These are phyloP conservation scores for Hoplodrina ambigua DNA, from an alignment of 2,888 invertebrate species.

Conservation along the genomic window DNA sequence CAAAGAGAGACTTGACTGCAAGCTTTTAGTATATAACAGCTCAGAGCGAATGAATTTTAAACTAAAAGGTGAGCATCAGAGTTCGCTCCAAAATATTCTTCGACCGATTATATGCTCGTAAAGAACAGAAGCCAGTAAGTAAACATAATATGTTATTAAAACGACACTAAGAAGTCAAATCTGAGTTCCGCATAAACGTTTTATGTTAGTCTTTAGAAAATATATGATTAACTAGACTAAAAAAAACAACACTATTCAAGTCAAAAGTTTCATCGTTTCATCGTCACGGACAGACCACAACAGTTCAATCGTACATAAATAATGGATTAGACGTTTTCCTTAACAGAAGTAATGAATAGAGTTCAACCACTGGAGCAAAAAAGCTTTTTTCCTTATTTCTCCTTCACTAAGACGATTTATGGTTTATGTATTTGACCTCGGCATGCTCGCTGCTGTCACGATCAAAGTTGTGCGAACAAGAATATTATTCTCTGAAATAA, in stretches of 20 bases:
- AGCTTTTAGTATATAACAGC: constrained; percentile 33
- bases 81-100: constrained; percentile 29
- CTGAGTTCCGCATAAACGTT: not conserved
- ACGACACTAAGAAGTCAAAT: constrained; percentile 13
- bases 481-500: constrained; percentile 74
- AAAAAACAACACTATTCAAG: constrained; percentile 26
- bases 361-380: constrained; percentile 77
- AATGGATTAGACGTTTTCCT: constrained; percentile 71
- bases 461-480: constrained; percentile 78
- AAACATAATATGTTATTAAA: constrained; percentile 7
- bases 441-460: constrained; percentile 75
- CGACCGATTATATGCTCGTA: constrained; percentile 12
- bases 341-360: constrained; percentile 79
- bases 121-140: constrained; percentile 32
- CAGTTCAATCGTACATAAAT: constrained; percentile 64
- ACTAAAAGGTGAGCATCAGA: constrained; percentile 1
- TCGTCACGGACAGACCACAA: constrained; percentile 34
- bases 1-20: constrained; percentile 18
- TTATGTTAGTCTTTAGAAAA: constrained; percentile 4
- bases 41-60: constrained; percentile 31
- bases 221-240: not conserved
- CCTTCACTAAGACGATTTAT: constrained; percentile 80
- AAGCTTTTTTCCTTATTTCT: constrained; percentile 77
- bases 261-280: constrained; percentile 22
- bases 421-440: constrained; percentile 85